These are phyloP conservation scores for Amblyornis subalaris DNA, from an alignment of 2,113 vertebrate species.

Conservation along the genomic window DNA sequence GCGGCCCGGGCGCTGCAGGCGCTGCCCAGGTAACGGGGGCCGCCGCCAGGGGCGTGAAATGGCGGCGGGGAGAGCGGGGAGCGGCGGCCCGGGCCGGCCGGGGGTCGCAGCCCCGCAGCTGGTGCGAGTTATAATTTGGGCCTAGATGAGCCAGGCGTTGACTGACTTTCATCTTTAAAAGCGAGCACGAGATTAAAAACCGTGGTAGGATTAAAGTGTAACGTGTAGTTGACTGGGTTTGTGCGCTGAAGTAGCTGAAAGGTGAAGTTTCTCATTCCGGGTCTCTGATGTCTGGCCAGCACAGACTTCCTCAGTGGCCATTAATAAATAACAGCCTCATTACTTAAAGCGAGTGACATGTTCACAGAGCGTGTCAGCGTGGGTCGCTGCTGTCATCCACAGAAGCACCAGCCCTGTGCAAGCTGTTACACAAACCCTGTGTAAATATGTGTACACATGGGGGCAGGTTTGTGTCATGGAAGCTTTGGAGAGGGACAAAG, in stretches of 20 bases:
- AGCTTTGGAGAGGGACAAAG: background rate
- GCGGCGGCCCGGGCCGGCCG: background rate
- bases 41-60: background rate
- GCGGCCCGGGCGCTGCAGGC: background rate
- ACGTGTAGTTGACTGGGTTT: rapidly evolving
- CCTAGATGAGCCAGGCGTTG: background rate
- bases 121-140: background rate
- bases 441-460: rapidly evolving
- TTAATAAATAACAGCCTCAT: background rate
- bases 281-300: rapidly evolving
- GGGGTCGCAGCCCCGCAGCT: background rate
- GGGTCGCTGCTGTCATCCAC: background rate
- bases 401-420: rapidly evolving
- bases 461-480: too few relatives aligned
- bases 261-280: rapidly evolving
- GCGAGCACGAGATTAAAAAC: rapidly evolving
- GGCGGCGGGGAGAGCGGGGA: background rate
- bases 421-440: background rate
- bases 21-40: background rate
- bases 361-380: rapidly evolving
- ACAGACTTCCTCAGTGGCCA: too few relatives aligned
- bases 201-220: rapidly evolving
- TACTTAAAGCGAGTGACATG: rapidly evolving
- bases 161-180: rapidly evolving
- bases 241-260: background rate